Base-by-base conservation (phyloP, 1,140 invertebrate genomes). In the Venturia canescens region DNA sequence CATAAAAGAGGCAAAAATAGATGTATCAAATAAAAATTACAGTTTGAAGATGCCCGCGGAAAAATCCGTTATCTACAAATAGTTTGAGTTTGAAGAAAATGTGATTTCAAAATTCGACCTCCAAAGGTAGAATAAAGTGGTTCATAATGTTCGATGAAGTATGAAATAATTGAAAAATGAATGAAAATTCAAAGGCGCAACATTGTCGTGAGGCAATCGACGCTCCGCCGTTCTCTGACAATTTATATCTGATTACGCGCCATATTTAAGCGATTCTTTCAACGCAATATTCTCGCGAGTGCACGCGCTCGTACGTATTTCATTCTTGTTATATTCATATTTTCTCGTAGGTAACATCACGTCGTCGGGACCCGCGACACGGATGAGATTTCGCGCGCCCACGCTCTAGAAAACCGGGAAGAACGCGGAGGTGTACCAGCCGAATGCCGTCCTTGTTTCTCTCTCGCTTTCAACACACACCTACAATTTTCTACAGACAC, bases 371-470 rank as follows among this genome's bases (percentile, higher is more conserved):
- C 79, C 16, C 77, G 38, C 69, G 60, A 81, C 75, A 81, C 67
- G 50, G 75, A 81, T 74, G 80, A 81, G 69, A 72, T 81, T 76
- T 81, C 50, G 74, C 48, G 72, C 79, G 82, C 82, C 79, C 82
- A 83, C 77, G 82, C 79, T 83, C 79, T 78, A 83, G 79, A 83
- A 81, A 83, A 83, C 78, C 74, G 57, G 78, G 67, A 79, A 79
- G 77, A 66, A 76, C 60, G 77, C 60, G 79, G 50, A 53, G 27
- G 72, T 60, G 66, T 48, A 38, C 70, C 60, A 23, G 3, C n/a
- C 60, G 60, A 63, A 63, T 27, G 23, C 23, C 23, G 13, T 26
- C 60, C 13, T 18, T 18, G 23, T 23, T 27, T 26, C 60, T 23
- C 60, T n/a, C n/a, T 53, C 18, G 6, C 18, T 18, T 11, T 53